These are phyloP conservation scores for Temnothorax unifasciatus DNA, from an alignment of 2,888 invertebrate genomes.

Conservation along the genomic window DNA sequence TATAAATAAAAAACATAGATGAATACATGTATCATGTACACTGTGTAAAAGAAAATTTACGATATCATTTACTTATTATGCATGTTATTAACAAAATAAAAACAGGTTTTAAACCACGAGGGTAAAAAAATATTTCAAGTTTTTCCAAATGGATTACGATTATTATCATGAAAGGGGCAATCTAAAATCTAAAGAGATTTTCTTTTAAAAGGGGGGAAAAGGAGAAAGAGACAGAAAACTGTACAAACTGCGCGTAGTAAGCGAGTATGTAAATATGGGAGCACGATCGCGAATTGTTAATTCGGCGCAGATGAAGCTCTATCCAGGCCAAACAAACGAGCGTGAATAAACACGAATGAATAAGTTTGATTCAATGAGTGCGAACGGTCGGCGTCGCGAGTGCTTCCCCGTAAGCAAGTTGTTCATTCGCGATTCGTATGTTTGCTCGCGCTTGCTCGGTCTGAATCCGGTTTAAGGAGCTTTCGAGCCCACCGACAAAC, in stretches of 20 bases:
- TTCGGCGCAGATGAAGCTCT: not conserved
- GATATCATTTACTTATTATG: not conserved
- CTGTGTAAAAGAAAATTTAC: not conserved
- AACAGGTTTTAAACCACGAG: constrained; percentile 4
- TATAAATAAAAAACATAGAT: not conserved
- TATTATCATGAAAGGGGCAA: not conserved
- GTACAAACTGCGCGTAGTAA: not conserved
- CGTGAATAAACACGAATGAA: constrained; percentile 13
- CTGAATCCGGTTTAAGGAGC: constrained; percentile 13
- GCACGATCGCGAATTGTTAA: constrained; percentile 38
- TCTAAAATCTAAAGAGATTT: constrained; percentile 5
- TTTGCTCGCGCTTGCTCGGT: not conserved
- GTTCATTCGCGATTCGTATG: not conserved
- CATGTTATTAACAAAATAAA: constrained; percentile 13
- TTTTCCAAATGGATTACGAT: constrained; percentile 31
- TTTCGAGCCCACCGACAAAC: not conserved
- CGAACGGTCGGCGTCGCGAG: not conserved
- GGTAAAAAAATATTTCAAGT: not conserved
- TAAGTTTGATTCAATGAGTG: not conserved
- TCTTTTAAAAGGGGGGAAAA: not conserved
- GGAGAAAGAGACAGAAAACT: not conserved
- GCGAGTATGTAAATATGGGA: constrained; percentile 33
- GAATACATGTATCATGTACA: not conserved
- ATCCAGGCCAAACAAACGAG: not conserved
- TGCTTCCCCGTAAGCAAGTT: not conserved